Evolutionary conservation across 2,113 vertebrate genomes (phyloP).

Genomic region (Notothenia rossii): DNA sequence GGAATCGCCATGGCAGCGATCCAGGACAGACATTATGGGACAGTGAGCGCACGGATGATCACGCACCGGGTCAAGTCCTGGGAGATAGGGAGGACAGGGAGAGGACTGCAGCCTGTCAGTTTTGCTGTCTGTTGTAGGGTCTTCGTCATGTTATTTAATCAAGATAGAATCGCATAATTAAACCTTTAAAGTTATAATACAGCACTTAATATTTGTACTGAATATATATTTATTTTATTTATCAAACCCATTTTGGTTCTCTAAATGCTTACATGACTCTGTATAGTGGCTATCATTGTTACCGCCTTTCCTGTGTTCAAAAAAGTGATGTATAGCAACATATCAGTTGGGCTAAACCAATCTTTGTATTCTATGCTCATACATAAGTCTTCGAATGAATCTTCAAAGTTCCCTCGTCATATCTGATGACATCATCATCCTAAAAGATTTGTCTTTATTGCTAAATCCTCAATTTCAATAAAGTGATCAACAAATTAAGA

Average conservation of each 20-base stretch:
- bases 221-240: too few relatives aligned
- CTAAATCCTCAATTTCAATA: too few relatives aligned
- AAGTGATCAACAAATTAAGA: too few relatives aligned
- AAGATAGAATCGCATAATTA: background rate
- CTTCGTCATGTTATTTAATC: background rate
- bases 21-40: slow-evolving; percentile 39
- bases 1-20: slow-evolving; percentile 19
- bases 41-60: slow-evolving; percentile 23
- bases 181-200: background rate
- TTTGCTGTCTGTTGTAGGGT: background rate
- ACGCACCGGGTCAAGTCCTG: slow-evolving; percentile 7
- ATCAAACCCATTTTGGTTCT: too few relatives aligned
- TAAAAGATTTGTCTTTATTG: too few relatives aligned
- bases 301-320: too few relatives aligned
- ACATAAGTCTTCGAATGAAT: too few relatives aligned
- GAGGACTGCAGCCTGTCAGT: slow-evolving; percentile 15
- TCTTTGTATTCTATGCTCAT: too few relatives aligned
- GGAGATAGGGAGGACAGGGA: background rate
- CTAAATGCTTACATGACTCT: background rate
- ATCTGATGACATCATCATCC: too few relatives aligned
- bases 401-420: too few relatives aligned
- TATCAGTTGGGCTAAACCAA: background rate
- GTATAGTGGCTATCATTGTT: too few relatives aligned
- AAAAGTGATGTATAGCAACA: too few relatives aligned
- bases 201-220: background rate